A percentile compares a stretch with the other conserved stretches of the same genome.
These are phyloP conservation scores for Oryzaephilus surinamensis DNA, from an alignment of 1,140 invertebrate species.

Conservation along the genomic window DNA sequence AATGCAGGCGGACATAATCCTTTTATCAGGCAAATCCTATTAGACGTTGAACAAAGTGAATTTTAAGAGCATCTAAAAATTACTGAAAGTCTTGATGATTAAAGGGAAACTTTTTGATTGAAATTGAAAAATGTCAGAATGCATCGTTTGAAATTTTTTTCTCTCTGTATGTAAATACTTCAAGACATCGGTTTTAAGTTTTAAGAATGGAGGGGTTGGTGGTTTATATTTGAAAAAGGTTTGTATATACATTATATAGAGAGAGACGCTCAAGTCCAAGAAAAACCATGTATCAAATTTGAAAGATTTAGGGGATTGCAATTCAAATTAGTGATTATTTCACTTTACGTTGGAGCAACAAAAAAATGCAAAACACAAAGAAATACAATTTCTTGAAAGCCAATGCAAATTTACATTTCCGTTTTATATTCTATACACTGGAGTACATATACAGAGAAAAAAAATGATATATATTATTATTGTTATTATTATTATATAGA, in stretches of 20 bases:
- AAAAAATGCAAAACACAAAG: slow-evolving; percentile 22
- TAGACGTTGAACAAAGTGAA: slow-evolving; percentile 16
- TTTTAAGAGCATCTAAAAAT: slow-evolving; percentile 21
- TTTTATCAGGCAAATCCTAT: slow-evolving; percentile 20
- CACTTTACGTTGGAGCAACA: slow-evolving; percentile 5
- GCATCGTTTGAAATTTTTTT: slow-evolving; percentile 7
- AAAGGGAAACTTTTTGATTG: slow-evolving; percentile 20
- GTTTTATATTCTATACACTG: too few relatives aligned
- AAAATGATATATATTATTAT: too few relatives aligned
- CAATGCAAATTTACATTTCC: slow-evolving; percentile 18
- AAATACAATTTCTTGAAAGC: slow-evolving; percentile 18
- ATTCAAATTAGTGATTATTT: slow-evolving; percentile 32
- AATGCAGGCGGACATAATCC: slow-evolving; percentile 14
- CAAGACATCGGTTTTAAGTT: too few relatives aligned
- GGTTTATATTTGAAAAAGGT: too few relatives aligned
- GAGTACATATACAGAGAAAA: too few relatives aligned
- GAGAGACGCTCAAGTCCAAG: not conserved
- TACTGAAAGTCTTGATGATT: slow-evolving; percentile 12
- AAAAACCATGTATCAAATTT: slow-evolving; percentile 28
- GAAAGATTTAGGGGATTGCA: slow-evolving; percentile 31
- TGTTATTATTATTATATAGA: too few relatives aligned
- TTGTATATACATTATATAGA: too few relatives aligned
- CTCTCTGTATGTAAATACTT: too few relatives aligned
- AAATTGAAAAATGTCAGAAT: slow-evolving; percentile 8
- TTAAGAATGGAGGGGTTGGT: too few relatives aligned